A percentile compares a stretch with the other conserved stretches of the same genome.
Evolutionary conservation across 2,888 invertebrate species (phyloP).

Genomic region (Ornithoptera alexandrae): DNA sequence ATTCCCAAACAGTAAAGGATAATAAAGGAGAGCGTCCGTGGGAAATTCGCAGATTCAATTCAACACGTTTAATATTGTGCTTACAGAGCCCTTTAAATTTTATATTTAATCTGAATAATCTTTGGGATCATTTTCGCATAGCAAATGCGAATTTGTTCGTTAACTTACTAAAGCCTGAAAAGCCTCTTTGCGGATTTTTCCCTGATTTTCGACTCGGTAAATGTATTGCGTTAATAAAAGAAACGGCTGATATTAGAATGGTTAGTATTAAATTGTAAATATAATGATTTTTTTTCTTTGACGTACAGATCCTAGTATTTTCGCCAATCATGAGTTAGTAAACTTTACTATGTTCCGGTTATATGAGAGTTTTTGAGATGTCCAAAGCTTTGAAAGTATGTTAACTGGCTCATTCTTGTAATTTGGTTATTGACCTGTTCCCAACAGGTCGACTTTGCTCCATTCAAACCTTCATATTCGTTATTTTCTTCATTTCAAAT

Average conservation of each 20-base stretch:
- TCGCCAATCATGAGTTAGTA: not conserved
- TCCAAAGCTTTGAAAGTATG: no score
- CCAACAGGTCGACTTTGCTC: no score
- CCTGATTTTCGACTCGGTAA: not conserved
- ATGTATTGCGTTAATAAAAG: not conserved
- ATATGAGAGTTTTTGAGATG: no score
- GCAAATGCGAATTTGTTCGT: conserved; percentile 1
- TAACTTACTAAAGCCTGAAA: conserved; percentile 1
- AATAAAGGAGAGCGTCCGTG: not conserved
- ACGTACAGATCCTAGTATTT: not conserved
- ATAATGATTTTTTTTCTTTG: not conserved
- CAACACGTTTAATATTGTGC: not conserved
- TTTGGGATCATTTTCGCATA: conserved; percentile 2
- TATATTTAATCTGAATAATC: not conserved
- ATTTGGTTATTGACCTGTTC: no score
- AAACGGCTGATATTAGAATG: not conserved
- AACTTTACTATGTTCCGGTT: no score
- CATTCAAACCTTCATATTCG: no score
- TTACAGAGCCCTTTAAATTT: not conserved
- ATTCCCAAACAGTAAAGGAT: not conserved
- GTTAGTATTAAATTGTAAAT: not conserved
- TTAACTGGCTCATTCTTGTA: no score
- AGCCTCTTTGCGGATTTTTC: conserved; percentile 5
- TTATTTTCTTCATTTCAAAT: no score
- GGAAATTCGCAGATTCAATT: conserved; percentile 1